Evolutionary conservation across 1,140 invertebrate species (phyloP).

Genomic region (Papilio polytes): DNA sequence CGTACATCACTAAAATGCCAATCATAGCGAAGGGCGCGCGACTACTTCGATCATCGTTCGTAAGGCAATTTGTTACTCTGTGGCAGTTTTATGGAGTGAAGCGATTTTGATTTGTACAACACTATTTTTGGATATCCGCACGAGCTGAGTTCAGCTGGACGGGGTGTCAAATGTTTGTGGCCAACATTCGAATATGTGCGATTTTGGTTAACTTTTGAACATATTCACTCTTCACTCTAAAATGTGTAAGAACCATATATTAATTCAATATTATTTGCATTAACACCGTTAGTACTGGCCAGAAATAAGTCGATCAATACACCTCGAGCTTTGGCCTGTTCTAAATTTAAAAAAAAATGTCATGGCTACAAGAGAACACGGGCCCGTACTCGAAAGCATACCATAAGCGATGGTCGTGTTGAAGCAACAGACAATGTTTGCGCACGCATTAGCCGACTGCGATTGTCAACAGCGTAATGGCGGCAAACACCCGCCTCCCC

Average conservation of each 20-base stretch:
- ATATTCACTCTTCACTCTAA: not conserved
- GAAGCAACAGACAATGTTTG: slow-evolving; percentile 50
- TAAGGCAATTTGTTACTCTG: slow-evolving; percentile 55
- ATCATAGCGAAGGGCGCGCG: slow-evolving; percentile 21
- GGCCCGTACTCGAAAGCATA: slow-evolving; percentile 24
- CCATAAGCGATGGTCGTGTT: not conserved
- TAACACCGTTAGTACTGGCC: not conserved
- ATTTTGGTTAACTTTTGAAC: not conserved
- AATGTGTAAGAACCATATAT: too few relatives aligned
- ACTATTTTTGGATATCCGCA: slow-evolving; percentile 51
- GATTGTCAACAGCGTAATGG: slow-evolving; percentile 62
- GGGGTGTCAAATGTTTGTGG: slow-evolving; percentile 27
- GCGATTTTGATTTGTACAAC: slow-evolving; percentile 53
- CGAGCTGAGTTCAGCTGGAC: slow-evolving; percentile 42
- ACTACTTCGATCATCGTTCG: slow-evolving; percentile 38
- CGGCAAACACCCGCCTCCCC: slow-evolving; percentile 52
- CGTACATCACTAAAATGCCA: slow-evolving; percentile 32
- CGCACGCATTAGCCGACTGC: slow-evolving; percentile 62
- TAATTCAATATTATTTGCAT: not conserved
- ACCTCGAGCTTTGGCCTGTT: not conserved
- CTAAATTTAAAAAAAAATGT: slow-evolving; percentile 6
- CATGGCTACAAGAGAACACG: slow-evolving; percentile 25
- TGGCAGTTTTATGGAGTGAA: slow-evolving; percentile 53
- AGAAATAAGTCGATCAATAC: not conserved
- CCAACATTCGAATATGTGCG: not conserved